Evolutionary conservation across 2,797 vertebrate genomes (phyloP).

Genomic region (Novumbra hubbsi): DNA sequence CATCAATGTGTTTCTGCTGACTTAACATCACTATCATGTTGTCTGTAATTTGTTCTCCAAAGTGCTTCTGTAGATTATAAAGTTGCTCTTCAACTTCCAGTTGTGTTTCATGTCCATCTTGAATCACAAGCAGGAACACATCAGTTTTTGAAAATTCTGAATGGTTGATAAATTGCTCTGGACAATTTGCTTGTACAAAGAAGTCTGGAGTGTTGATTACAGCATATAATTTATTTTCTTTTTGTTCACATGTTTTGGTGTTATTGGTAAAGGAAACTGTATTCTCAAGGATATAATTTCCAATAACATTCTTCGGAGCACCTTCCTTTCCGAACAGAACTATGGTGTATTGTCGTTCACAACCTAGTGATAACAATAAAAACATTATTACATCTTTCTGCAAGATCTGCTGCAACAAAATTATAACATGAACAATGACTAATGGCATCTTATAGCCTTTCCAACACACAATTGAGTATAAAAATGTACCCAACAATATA

Average conservation of each 20-base stretch:
- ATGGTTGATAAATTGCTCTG: neutral
- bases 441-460: too few relatives aligned
- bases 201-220: slow-evolving; percentile 25
- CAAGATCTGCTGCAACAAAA: neutral
- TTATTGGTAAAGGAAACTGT: neutral
- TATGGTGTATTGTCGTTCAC: neutral
- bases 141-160: neutral
- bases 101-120: neutral
- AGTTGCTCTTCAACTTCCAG: neutral
- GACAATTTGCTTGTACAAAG: neutral
- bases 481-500: too few relatives aligned
- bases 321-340: slow-evolving; percentile 27
- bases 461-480: too few relatives aligned
- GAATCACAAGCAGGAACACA: slow-evolving; percentile 18
- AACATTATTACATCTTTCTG: neutral
- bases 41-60: neutral
- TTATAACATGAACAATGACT: neutral
- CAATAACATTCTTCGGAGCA: slow-evolving; percentile 9
- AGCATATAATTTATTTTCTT: neutral
- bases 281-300: neutral
- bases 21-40: too few relatives aligned
- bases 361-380: neutral
- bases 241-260: neutral
- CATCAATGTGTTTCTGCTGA: accelerated
- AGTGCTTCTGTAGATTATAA: neutral